These are phyloP conservation scores for Enteromius unitaeniatus DNA, from an alignment of 2,797 vertebrate species.

Conservation along the genomic window DNA sequence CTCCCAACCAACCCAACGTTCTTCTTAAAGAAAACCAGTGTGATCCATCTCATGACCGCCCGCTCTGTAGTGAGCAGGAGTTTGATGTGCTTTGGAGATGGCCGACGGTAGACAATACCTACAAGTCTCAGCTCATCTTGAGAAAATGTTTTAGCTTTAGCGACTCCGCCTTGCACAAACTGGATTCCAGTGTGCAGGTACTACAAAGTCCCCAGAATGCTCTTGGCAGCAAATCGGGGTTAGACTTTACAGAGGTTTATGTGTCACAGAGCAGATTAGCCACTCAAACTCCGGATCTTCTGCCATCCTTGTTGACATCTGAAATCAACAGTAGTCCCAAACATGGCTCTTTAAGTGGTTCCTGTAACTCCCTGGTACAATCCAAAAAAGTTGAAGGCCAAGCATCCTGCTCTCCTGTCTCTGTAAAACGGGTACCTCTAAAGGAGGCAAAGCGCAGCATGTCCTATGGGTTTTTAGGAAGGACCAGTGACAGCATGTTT, in stretches of 20 bases:
- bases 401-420: constrained; percentile 63
- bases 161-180: constrained; percentile 86
- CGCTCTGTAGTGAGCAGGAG: constrained; percentile 76
- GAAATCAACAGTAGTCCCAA: constrained; percentile 69
- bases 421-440: constrained; percentile 65
- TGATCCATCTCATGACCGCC: constrained; percentile 61
- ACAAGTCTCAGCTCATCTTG: constrained; percentile 71
- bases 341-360: constrained; percentile 62
- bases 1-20: constrained; percentile 54
- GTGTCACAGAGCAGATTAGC: constrained; percentile 74
- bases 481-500: constrained; percentile 47
- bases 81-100: constrained; percentile 83
- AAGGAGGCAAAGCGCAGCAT: constrained; percentile 80
- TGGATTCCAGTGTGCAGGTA: constrained; percentile 63
- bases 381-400: constrained; percentile 67
- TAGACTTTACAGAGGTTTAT: constrained; percentile 64
- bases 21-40: constrained; percentile 51
- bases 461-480: constrained; percentile 74
- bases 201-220: constrained; percentile 59
- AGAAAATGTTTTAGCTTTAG: constrained; percentile 87
- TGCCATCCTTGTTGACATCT: constrained; percentile 22
- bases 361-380: constrained; percentile 60
- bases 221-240: constrained; percentile 57
- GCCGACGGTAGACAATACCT: constrained; percentile 69
- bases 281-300: constrained; percentile 43